A percentile compares a stretch with the other conserved stretches of the same genome.
phyloP scores from a whole-genome alignment of 2,888 invertebrate genomes.

The Hypolimnas misippus region DNA sequence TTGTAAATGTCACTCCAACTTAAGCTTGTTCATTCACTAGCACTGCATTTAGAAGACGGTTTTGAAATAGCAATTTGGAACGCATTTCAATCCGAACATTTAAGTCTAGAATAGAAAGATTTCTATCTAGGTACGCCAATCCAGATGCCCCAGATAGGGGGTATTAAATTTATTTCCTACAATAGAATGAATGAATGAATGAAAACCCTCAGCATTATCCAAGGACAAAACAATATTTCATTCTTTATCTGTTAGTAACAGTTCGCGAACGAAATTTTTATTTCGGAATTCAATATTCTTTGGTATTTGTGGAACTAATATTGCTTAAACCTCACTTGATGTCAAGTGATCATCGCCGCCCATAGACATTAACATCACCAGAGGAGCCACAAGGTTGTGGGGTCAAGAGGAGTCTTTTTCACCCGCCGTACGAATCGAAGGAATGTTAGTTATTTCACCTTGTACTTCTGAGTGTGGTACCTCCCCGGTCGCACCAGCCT shows the following conservation, averaged over 20 bases:
- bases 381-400: no score
- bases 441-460: no score
- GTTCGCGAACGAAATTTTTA: background rate
- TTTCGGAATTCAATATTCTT: background rate
- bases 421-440: no score
- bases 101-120: background rate
- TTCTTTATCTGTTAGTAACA: background rate
- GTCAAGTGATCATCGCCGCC: no score
- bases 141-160: constrained; percentile 33
- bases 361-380: no score
- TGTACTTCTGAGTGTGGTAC: no score
- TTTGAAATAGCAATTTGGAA: background rate
- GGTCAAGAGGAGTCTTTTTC: no score
- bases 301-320: background rate
- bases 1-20: no score
- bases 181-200: constrained; percentile 22
- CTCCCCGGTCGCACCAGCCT: no score
- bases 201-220: background rate
- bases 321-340: no score
- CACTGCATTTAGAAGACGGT: background rate
- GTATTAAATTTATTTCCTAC: constrained; percentile 19
- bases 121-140: constrained; percentile 22
- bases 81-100: constrained; percentile 3
- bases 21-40: no score
- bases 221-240: constrained; percentile 5